Conservation (phyloP, 2,888 invertebrate genomes). For the Aplocera efformata region DNA sequence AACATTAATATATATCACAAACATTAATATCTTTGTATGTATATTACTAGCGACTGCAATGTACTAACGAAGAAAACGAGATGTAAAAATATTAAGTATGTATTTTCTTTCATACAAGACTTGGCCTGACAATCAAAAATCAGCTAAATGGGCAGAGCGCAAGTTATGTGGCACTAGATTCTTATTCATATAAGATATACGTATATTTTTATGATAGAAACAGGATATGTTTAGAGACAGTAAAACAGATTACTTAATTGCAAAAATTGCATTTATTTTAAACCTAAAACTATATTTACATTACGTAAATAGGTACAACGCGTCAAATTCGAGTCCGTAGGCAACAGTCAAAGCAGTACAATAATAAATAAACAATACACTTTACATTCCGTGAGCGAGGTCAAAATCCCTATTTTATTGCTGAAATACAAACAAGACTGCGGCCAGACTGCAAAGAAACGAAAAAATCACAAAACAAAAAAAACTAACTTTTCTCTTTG, state of each 20-base stretch:
- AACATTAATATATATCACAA: too few relatives aligned
- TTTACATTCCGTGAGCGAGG: slow-evolving; percentile 47
- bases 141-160: too few relatives aligned
- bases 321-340: slow-evolving; percentile 76
- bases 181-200: too few relatives aligned
- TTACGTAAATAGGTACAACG: slow-evolving; percentile 68
- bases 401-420: slow-evolving; percentile 43
- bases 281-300: slow-evolving; percentile 67
- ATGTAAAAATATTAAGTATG: too few relatives aligned
- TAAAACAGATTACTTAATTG: slow-evolving; percentile 27
- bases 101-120: too few relatives aligned
- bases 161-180: too few relatives aligned
- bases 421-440: slow-evolving; percentile 38
- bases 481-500: slow-evolving; percentile 28
- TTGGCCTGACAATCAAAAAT: too few relatives aligned
- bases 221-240: too few relatives aligned
- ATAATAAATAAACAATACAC: slow-evolving; percentile 58
- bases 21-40: too few relatives aligned
- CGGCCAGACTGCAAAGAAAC: slow-evolving; percentile 40
- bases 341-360: slow-evolving; percentile 73
- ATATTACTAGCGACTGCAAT: too few relatives aligned
- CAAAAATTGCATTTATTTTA: slow-evolving; percentile 73
- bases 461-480: slow-evolving; percentile 22
- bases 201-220: too few relatives aligned
- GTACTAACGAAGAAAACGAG: too few relatives aligned